Conservation (phyloP, 2,888 invertebrate genomes). For the Lepidochitona cinerea region DNA sequence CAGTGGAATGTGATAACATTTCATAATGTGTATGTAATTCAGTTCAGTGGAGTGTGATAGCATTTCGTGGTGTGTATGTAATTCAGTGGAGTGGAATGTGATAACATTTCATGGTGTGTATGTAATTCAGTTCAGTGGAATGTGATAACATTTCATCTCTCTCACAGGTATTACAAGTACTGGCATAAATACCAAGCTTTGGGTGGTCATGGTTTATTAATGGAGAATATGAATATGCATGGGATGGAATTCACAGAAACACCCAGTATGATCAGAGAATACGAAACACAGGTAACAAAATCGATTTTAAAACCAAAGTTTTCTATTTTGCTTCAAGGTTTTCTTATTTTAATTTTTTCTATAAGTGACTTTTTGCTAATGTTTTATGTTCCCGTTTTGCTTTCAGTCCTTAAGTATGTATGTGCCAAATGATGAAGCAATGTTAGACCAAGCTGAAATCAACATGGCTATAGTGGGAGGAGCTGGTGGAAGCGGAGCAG, state of each 20-base stretch:
- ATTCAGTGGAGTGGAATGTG: too few relatives aligned
- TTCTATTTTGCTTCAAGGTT: too few relatives aligned
- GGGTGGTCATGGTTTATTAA: background rate
- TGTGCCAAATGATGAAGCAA: slow-evolving; percentile 1
- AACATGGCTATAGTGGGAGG: slow-evolving; percentile 5
- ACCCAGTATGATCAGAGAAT: slow-evolving; percentile 6
- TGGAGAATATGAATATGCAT: slow-evolving; percentile 2
- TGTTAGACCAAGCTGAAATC: background rate
- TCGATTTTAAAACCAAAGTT: too few relatives aligned
- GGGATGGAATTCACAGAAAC: slow-evolving; percentile 6
- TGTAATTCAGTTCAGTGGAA: too few relatives aligned
- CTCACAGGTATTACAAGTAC: background rate
- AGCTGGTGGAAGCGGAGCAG: background rate
- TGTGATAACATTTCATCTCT: too few relatives aligned
- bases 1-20: too few relatives aligned
- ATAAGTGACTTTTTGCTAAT: too few relatives aligned
- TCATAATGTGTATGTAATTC: too few relatives aligned
- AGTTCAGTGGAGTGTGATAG: too few relatives aligned
- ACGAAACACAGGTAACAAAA: slow-evolving; percentile 11
- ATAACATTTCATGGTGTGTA: too few relatives aligned
- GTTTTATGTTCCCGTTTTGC: background rate
- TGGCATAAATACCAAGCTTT: background rate
- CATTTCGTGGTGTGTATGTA: too few relatives aligned
- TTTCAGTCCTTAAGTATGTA: slow-evolving; percentile 9
- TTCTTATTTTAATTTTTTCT: too few relatives aligned